A percentile compares a stretch with the other conserved stretches of the same genome.
Evolutionary conservation across 2,797 vertebrate species (phyloP).

Genomic region (Catamblyrhynchus diadema): DNA sequence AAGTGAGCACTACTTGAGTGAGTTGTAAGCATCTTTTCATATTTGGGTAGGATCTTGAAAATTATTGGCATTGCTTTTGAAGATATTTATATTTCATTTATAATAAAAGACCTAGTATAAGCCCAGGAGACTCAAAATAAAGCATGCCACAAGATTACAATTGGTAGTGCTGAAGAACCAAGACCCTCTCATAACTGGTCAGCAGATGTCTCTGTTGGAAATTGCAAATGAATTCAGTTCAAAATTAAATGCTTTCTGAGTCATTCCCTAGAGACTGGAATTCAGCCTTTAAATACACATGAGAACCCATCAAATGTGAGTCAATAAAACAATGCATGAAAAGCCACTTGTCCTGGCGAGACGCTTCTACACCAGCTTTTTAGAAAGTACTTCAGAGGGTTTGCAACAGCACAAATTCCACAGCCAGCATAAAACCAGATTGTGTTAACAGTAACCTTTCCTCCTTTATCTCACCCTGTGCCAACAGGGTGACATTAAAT

Average conservation of each 20-base stretch:
- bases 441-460: neutral
- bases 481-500: neutral
- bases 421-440: neutral
- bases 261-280: conserved; percentile 62
- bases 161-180: conserved; percentile 9
- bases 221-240: conserved; percentile 55
- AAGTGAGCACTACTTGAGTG: neutral
- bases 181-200: conserved; percentile 14
- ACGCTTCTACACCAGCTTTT: conserved; percentile 39
- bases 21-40: neutral
- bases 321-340: conserved; percentile 63
- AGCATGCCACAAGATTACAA: conserved; percentile 1
- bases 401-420: conserved; percentile 52
- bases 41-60: neutral
- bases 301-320: conserved; percentile 63
- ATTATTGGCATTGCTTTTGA: neutral
- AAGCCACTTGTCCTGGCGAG: conserved; percentile 64
- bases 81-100: neutral
- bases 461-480: conserved; percentile 5
- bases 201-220: conserved; percentile 27
- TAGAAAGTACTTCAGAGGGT: conserved; percentile 53
- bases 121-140: neutral
- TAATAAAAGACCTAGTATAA: neutral
- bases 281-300: conserved; percentile 68
- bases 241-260: conserved; percentile 57